A percentile compares a stretch with the other conserved stretches of the same genome.
phyloP scores from a whole-genome alignment of 2,113 vertebrate species.

The Paramisgurnus dabryanus region DNA sequence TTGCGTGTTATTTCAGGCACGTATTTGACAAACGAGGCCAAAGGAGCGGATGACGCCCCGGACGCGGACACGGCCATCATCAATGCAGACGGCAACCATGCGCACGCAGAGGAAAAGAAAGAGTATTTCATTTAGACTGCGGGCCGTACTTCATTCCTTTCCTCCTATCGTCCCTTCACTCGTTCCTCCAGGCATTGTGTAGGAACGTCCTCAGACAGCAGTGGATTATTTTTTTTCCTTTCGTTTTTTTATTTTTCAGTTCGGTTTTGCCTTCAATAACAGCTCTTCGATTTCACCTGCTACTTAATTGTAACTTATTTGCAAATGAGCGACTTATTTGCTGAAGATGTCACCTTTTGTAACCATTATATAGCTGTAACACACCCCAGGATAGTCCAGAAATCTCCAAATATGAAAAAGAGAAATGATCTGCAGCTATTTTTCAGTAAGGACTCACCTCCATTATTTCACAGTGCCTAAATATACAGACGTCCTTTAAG shows the following conservation, averaged over 20 bases:
- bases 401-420: constrained; percentile 26
- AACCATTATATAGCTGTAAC: constrained; percentile 68
- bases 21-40: constrained; percentile 99
- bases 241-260: constrained; percentile 53
- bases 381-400: background rate
- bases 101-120: constrained; percentile 98
- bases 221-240: constrained; percentile 29
- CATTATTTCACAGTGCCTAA: constrained; percentile 89
- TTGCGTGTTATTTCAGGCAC: constrained; percentile 80
- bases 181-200: constrained; percentile 30
- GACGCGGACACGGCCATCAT: constrained; percentile 99
- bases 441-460: constrained; percentile 29
- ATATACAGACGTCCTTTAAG: constrained; percentile 93
- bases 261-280: constrained; percentile 47
- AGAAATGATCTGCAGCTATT: constrained; percentile 47
- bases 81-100: constrained; percentile 98
- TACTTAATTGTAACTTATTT: constrained; percentile 53
- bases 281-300: constrained; percentile 32
- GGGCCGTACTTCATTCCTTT: constrained; percentile 62
- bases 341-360: constrained; percentile 73
- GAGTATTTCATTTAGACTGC: constrained; percentile 99
- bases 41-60: constrained; percentile 97
- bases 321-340: constrained; percentile 68
- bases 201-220: constrained; percentile 45
- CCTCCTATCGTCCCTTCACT: constrained; percentile 34